phyloP scores from a whole-genome alignment of 1,140 invertebrate species.

The Drosophila fuyamai region DNA sequence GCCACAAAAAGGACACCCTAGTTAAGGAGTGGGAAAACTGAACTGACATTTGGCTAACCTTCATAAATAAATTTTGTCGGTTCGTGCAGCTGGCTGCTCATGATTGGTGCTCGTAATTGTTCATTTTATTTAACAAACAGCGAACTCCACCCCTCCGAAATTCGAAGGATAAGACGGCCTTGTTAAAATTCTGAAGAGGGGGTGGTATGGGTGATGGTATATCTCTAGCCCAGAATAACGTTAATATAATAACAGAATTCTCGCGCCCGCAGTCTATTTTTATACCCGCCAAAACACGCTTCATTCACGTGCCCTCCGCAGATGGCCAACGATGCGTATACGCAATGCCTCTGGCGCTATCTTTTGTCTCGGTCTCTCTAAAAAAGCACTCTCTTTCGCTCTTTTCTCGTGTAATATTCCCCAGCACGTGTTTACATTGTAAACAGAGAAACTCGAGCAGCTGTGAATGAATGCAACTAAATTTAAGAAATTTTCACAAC shows the following conservation, averaged over 20 bases:
- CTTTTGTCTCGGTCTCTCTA: not conserved
- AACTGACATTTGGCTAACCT: conserved; percentile 62
- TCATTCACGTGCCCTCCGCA: conserved; percentile 61
- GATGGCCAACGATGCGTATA: conserved; percentile 56
- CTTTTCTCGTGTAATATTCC: conserved; percentile 7
- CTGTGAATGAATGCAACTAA: conserved; percentile 37
- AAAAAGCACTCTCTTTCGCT: not conserved
- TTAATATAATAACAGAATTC: conserved; percentile 24
- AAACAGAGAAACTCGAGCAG: conserved; percentile 38
- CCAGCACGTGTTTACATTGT: conserved; percentile 55
- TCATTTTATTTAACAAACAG: conserved; percentile 50
- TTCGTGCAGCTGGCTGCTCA: conserved; percentile 34
- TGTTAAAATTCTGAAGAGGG: conserved; percentile 26
- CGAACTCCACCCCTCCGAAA: not conserved
- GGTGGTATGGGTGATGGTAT: not conserved
- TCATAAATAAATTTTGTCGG: conserved; percentile 28
- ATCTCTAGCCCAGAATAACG: conserved; percentile 1
- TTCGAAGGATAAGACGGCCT: conserved; percentile 25
- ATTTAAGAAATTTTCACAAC: conserved; percentile 33
- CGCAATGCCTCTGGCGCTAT: conserved; percentile 34
- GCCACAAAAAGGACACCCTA: conserved; percentile 23
- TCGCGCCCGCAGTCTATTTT: conserved; percentile 51
- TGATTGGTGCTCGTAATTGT: conserved; percentile 45
- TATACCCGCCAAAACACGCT: conserved; percentile 48
- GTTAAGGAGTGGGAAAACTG: conserved; percentile 29